A percentile compares a stretch with the other conserved stretches of the same genome.
phyloP scores from a whole-genome alignment of 2,113 vertebrate genomes.

The Stegastes partitus region DNA sequence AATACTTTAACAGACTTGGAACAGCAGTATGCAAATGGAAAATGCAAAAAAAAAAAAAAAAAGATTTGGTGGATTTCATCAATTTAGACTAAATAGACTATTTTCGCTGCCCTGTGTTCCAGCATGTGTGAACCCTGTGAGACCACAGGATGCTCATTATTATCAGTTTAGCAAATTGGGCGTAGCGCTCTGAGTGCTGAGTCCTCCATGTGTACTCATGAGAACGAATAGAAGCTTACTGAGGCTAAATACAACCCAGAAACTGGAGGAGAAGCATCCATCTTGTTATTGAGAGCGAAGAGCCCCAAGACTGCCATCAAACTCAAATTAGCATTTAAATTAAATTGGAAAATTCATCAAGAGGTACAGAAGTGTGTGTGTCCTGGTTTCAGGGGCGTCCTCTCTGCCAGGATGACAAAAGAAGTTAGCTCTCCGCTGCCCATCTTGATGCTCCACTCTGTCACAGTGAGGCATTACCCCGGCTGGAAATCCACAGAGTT shows the following conservation, averaged over 20 bases:
- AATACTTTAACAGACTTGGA: slow-evolving; percentile 23
- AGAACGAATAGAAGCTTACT: slow-evolving; percentile 8
- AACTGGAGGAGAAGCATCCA: slow-evolving; percentile 30
- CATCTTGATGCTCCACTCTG: background rate
- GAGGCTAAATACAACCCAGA: background rate
- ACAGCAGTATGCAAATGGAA: slow-evolving; percentile 18
- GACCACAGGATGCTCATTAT: slow-evolving; percentile 51
- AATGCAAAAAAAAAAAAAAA: too few species aligned
- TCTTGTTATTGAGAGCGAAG: slow-evolving; percentile 27
- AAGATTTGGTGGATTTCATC: slow-evolving; percentile 7
- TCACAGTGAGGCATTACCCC: slow-evolving; percentile 25
- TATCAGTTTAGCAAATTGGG: slow-evolving; percentile 51
- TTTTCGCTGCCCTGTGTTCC: background rate
- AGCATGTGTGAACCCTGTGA: slow-evolving; percentile 15
- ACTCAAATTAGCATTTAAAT: slow-evolving; percentile 80
- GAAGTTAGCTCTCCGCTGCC: background rate
- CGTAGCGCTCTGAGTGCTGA: slow-evolving; percentile 16
- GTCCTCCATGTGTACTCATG: background rate
- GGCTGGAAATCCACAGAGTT: slow-evolving; percentile 11
- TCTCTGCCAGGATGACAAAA: background rate
- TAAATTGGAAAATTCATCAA: slow-evolving; percentile 62
- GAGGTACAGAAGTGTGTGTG: slow-evolving; percentile 21
- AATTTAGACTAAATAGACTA: slow-evolving; percentile 13
- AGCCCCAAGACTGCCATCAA: slow-evolving; percentile 66
- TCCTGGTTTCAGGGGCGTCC: background rate